Evolutionary conservation across 53 echinoderm and acorn worm genomes (phyloP), one percentile per base, ranked within the genome.

Genomic region (Zoroaster sp.): DNA sequence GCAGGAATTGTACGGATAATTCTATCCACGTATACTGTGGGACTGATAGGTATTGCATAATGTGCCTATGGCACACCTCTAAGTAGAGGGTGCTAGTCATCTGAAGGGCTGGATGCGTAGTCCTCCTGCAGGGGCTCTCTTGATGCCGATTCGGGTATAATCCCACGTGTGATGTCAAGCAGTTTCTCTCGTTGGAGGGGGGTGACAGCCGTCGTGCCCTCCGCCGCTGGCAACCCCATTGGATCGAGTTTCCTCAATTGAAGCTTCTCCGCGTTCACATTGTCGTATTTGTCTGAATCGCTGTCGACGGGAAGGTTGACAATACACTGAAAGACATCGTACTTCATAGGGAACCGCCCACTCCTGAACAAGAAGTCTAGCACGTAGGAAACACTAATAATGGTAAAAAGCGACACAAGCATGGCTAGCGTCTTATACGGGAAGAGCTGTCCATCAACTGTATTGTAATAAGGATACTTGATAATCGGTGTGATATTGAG

Each of bases 111-210:
- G 32, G 88, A 87, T n/a, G 88, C 73, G 33, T 49, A 63, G 42
- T 89, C 93, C 23, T 93, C 93, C 73, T 91, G 90, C 41, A 99
- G 81, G 0, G 96, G 99, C 66, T 99, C 99, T 67, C 93, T 96
- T 10, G 99, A 99, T 47, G 93, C 92, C 11, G 97, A 97, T 38
- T 92, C 90, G 0, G 93, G 94, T 44, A 97, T 90, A 38, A 89
- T 89, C 8, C 87, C 80, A 1, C 86, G 59, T 47, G 92, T 92
- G 92, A 95, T 93, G 81, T 91, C 88, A 38, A 93, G 80, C 23
- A 95, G 81, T 77, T 95, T 97, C 71, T 93, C 95, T 52, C 92
- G 86, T 49, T 92, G 92, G 14, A 80, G 37, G 34, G 73, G 80
- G 4, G 85, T 85, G 51, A 85, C 70, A 21, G 85, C 69, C 35